phyloP scores from a whole-genome alignment of 2,888 invertebrate species.

The Rhamnusium bicolor region DNA sequence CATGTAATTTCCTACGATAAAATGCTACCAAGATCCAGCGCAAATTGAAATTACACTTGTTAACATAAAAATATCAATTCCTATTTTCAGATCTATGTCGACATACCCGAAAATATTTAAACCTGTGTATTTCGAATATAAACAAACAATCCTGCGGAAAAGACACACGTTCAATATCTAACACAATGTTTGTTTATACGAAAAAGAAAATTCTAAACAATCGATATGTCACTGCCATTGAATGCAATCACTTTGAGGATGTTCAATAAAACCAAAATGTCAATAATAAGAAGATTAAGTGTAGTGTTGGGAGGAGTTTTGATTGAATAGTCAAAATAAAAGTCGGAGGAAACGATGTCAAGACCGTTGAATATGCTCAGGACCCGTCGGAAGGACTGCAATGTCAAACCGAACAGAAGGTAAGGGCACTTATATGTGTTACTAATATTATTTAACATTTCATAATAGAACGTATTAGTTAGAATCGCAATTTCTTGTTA shows the following conservation, averaged over 20 bases:
- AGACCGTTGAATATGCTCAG: constrained; percentile 85
- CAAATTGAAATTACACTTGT: not conserved
- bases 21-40: not conserved
- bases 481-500: too few species aligned
- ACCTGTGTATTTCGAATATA: constrained; percentile 34
- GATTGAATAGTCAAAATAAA: not conserved
- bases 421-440: constrained; percentile 66
- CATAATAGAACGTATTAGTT: not conserved
- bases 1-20: not conserved
- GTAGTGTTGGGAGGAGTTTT: not conserved
- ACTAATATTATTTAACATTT: not conserved
- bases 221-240: constrained; percentile 40
- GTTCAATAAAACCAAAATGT: not conserved
- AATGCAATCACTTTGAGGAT: constrained; percentile 11
- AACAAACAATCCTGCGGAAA: constrained; percentile 40
- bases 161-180: constrained; percentile 36
- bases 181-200: constrained; percentile 39
- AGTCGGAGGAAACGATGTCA: constrained; percentile 70
- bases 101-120: constrained; percentile 36
- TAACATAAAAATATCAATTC: constrained; percentile 21
- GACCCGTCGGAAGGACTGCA: constrained; percentile 88
- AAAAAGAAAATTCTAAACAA: constrained; percentile 40
- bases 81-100: constrained; percentile 46
- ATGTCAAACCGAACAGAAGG: constrained; percentile 92
- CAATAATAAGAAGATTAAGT: not conserved